Evolutionary conservation across 2,797 vertebrate genomes (phyloP).

Genomic region (Molothrus aeneus): DNA sequence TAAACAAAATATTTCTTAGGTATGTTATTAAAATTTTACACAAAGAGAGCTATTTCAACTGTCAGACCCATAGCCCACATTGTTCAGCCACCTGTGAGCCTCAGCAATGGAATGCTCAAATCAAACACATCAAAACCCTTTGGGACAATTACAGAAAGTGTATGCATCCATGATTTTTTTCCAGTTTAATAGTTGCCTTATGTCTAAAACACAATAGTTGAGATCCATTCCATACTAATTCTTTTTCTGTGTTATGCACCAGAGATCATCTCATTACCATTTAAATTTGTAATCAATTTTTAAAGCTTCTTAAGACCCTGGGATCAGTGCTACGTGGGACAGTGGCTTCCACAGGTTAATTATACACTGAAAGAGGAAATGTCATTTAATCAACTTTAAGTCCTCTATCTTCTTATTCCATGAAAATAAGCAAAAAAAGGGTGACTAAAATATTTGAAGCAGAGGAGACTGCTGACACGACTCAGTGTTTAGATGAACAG

Average conservation of each 20-base stretch:
- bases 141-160: neutral
- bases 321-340: slow-evolving; percentile 1
- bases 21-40: neutral
- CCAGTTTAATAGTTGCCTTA: neutral
- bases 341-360: slow-evolving; percentile 28
- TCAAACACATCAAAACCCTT: neutral
- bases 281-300: slow-evolving; percentile 46
- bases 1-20: neutral
- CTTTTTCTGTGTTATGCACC: neutral
- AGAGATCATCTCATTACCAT: slow-evolving; percentile 4
- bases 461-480: neutral
- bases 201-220: neutral
- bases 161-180: neutral
- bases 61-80: neutral
- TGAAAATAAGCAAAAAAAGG: neutral
- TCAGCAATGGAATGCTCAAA: neutral
- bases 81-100: neutral
- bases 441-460: slow-evolving; percentile 40
- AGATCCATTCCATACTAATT: neutral
- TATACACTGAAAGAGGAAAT: neutral
- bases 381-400: slow-evolving; percentile 29
- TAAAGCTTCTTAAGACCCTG: slow-evolving; percentile 34
- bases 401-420: neutral
- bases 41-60: neutral
- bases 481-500: neutral